A percentile compares a stretch with the other conserved stretches of the same genome.
phyloP scores from a whole-genome alignment of 1,140 invertebrate genomes.

The Forficula auricularia region DNA sequence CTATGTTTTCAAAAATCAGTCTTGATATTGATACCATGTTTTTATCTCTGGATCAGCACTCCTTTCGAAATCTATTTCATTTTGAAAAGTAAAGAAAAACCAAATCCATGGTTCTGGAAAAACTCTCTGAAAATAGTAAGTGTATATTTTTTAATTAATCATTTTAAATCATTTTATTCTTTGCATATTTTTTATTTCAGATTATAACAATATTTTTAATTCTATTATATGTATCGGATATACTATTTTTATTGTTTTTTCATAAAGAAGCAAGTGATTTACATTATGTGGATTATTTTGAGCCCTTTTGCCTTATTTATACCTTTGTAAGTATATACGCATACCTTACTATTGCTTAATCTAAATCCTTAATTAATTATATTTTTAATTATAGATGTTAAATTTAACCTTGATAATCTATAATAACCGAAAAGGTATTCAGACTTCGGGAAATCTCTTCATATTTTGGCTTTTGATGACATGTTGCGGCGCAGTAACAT shows the following conservation, averaged over 20 bases:
- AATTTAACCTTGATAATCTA: background rate
- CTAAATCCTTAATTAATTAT: background rate
- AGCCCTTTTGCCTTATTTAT: too few species aligned
- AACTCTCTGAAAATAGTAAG: constrained; percentile 31
- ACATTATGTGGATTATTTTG: too few species aligned
- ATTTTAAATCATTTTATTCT: background rate
- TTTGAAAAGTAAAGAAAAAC: constrained; percentile 17
- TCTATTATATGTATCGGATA: background rate
- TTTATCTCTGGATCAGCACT: constrained; percentile 28
- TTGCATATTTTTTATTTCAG: background rate
- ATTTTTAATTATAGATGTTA: background rate
- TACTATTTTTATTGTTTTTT: background rate
- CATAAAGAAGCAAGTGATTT: too few species aligned
- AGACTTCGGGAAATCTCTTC: background rate
- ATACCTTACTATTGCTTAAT: background rate
- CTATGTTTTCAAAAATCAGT: constrained; percentile 31
- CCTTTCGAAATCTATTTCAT: constrained; percentile 26
- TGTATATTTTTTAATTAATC: background rate
- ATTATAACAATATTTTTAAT: background rate
- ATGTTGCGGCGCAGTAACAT: background rate
- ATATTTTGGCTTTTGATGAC: constrained; percentile 1
- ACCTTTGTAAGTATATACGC: too few species aligned
- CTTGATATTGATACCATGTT: constrained; percentile 32
- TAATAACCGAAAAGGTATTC: background rate
- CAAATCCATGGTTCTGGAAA: constrained; percentile 23